Conservation (phyloP, 2,113 vertebrate genomes). For the Sitta europaea region DNA sequence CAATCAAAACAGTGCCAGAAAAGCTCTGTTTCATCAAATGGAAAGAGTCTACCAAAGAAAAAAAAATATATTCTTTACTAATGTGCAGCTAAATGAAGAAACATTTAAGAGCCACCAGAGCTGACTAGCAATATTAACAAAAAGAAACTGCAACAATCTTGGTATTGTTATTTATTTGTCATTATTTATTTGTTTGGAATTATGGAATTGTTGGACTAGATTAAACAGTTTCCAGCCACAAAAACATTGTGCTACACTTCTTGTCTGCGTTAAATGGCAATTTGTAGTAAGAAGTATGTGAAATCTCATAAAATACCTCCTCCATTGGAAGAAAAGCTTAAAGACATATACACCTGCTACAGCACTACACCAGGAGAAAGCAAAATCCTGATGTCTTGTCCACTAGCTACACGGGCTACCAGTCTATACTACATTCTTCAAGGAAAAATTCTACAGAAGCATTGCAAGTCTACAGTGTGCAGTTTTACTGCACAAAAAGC, state of each 20-base stretch:
- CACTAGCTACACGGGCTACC: neutral
- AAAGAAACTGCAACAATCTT: neutral
- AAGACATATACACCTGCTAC: neutral
- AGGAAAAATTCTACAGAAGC: neutral
- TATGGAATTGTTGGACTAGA: neutral
- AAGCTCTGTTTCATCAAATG: neutral
- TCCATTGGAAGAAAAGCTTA: neutral
- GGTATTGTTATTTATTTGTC: neutral
- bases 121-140: neutral
- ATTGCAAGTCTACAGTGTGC: neutral
- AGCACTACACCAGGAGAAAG: neutral
- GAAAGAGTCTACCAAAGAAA: neutral
- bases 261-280: neutral
- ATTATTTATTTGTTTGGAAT: neutral
- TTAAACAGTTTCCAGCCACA: neutral
- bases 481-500: neutral
- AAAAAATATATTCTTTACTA: neutral
- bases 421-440: neutral
- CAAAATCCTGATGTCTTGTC: neutral
- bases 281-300: neutral
- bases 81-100: neutral
- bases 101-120: neutral
- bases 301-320: neutral
- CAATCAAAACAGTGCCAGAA: neutral
- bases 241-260: neutral